phyloP scores from a whole-genome alignment of 1,140 invertebrate genomes.

The Magallana gigas region DNA sequence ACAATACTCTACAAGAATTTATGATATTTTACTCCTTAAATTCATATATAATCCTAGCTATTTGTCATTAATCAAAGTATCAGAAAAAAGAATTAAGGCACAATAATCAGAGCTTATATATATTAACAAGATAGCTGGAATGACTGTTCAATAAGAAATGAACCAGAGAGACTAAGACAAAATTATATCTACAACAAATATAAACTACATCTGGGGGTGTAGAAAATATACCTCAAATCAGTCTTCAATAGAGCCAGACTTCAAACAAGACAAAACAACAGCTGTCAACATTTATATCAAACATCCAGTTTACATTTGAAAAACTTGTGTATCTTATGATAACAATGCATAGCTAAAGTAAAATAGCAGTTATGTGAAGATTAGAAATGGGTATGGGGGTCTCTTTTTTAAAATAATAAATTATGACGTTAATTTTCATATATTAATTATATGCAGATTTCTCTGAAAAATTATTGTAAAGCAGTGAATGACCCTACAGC shows the following conservation, averaged over 20 bases:
- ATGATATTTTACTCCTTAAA: not conserved
- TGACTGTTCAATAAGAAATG: not conserved
- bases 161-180: not conserved
- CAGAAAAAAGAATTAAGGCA: not conserved
- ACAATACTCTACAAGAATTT: no score
- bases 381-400: no score
- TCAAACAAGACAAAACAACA: not conserved
- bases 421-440: no score
- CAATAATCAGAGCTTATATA: not conserved
- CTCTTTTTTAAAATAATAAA: no score
- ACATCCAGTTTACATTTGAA: no score
- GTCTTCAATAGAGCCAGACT: conserved; percentile 33
- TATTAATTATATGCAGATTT: no score
- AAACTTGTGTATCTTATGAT: no score
- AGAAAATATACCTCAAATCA: not conserved
- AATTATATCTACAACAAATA: not conserved
- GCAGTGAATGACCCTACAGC: no score
- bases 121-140: not conserved
- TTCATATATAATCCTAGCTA: not conserved
- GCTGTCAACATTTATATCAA: no score
- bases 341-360: no score
- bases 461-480: no score
- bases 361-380: no score
- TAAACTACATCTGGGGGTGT: not conserved
- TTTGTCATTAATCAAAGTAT: not conserved